These are phyloP conservation scores for Rhamphomyia laevipes DNA, from an alignment of 2,888 invertebrate species.

Conservation along the genomic window DNA sequence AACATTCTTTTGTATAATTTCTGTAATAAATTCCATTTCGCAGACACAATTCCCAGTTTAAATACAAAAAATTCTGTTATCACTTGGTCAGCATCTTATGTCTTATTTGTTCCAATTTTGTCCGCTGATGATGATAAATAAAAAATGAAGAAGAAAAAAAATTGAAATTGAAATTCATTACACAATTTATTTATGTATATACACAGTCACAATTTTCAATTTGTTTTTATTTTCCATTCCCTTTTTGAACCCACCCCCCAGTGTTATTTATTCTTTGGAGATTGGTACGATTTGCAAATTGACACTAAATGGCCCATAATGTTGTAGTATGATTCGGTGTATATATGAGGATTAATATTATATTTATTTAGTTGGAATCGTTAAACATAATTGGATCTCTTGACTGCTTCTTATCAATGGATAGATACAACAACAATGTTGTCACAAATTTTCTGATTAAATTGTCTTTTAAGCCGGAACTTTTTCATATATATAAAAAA, in stretches of 20 bases:
- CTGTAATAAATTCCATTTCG: too few species aligned
- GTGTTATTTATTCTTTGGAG: constrained; percentile 12
- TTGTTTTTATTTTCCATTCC: constrained; percentile 9
- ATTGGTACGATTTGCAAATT: constrained; percentile 13
- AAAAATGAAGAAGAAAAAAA: background rate
- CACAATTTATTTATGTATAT: too few species aligned
- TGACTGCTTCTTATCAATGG: too few species aligned
- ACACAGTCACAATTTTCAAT: background rate
- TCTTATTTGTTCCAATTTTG: constrained; percentile 1
- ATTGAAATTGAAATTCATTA: too few species aligned
- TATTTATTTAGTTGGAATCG: too few species aligned
- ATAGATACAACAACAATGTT: too few species aligned
- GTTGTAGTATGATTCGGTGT: too few species aligned
- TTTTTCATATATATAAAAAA: constrained; percentile 12
- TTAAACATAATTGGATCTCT: constrained; percentile 14
- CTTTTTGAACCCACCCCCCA: too few species aligned
- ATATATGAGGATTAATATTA: constrained; percentile 1
- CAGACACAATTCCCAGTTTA: too few species aligned
- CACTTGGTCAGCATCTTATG: constrained; percentile 10
- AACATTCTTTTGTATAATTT: too few species aligned
- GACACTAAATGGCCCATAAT: too few species aligned
- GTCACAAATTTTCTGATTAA: constrained; percentile 19
- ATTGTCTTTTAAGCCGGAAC: constrained; percentile 21
- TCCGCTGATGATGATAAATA: too few species aligned
- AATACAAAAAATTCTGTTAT: background rate